Evolutionary conservation across 2,797 vertebrate genomes (phyloP).

Genomic region (Poeciliopsis infans): DNA sequence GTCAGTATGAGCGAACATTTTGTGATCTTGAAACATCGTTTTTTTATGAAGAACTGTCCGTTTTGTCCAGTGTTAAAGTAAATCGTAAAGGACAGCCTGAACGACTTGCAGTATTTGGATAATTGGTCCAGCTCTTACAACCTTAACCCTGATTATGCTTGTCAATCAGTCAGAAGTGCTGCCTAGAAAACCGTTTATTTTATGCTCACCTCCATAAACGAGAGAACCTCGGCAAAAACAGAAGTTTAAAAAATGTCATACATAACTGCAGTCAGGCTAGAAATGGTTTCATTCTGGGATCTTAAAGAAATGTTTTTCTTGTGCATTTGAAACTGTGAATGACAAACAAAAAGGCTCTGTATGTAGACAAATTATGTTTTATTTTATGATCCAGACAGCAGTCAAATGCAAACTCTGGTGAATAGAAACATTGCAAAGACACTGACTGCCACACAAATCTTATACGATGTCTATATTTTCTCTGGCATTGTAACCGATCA

Average conservation of each 20-base stretch:
- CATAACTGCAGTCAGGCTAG: background rate
- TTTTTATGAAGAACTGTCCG: background rate
- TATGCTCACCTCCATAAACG: background rate
- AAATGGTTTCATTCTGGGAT: background rate
- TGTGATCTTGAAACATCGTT: background rate
- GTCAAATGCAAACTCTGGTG: background rate
- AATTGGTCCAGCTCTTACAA: background rate
- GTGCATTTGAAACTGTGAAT: background rate
- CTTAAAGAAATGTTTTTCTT: background rate
- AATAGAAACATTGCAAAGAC: background rate
- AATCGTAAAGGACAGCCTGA: background rate
- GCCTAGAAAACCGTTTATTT: background rate
- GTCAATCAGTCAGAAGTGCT: background rate
- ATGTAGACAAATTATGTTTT: background rate
- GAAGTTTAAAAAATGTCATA: background rate
- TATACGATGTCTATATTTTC: background rate
- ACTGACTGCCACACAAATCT: background rate
- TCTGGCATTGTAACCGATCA: background rate
- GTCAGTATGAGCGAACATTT: background rate
- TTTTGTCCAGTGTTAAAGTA: no score
- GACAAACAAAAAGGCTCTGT: background rate
- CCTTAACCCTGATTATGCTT: background rate
- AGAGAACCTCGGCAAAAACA: background rate
- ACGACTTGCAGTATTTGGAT: background rate
- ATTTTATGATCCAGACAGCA: background rate